Percentiles rank a stretch among this genome's conserved stretches.
Conservation (phyloP, 2,888 invertebrate species). For the Acanthosepion esculentum region DNA sequence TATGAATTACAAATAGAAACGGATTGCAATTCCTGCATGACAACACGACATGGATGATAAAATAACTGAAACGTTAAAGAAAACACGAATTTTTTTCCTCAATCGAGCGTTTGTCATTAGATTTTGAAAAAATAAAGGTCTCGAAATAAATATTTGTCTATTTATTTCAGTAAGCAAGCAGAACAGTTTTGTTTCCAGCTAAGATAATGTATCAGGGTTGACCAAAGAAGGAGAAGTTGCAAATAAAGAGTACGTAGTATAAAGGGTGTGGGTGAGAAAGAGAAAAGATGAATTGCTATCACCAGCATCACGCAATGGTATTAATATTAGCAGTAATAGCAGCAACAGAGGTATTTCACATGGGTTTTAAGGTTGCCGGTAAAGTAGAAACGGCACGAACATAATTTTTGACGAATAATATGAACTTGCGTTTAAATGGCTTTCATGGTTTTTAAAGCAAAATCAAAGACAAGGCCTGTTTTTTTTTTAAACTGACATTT, state of each 20-base stretch:
- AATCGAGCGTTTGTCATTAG: too few species aligned
- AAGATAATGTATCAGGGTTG: not conserved
- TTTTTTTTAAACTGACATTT: not conserved
- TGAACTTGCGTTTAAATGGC: not conserved
- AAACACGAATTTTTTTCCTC: too few species aligned
- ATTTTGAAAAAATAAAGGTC: too few species aligned
- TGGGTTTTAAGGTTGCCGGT: not conserved
- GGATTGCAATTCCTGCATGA: too few species aligned
- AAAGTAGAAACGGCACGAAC: not conserved
- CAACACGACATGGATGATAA: too few species aligned
- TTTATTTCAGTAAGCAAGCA: too few species aligned
- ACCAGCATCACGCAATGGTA: too few species aligned
- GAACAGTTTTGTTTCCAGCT: not conserved
- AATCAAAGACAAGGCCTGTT: not conserved
- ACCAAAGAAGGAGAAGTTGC: not conserved
- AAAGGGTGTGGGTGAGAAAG: not conserved
- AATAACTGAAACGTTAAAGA: too few species aligned
- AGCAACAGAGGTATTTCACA: not conserved
- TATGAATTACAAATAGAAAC: too few species aligned
- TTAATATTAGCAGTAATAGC: too few species aligned
- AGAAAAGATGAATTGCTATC: too few species aligned
- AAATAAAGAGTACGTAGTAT: not conserved
- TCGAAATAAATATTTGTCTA: too few species aligned
- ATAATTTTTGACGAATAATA: not conserved
- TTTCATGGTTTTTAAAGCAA: not conserved